Evolutionary conservation across 2,113 vertebrate species (phyloP).

Genomic region (Chamaetylas fuelleborni): DNA sequence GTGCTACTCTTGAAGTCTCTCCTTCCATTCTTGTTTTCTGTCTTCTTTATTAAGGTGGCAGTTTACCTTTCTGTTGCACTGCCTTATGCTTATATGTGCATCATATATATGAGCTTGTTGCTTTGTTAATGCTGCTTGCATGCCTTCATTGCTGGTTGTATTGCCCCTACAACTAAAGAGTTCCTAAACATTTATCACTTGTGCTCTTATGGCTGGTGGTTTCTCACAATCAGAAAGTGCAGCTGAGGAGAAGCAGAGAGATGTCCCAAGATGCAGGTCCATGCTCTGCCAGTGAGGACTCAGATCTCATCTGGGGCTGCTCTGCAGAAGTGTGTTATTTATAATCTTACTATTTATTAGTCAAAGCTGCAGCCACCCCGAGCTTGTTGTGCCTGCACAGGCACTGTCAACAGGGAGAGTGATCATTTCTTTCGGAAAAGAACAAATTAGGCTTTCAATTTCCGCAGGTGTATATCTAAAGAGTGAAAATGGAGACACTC

Average conservation of each 20-base stretch:
- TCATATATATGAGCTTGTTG: background rate
- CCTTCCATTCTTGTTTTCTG: background rate
- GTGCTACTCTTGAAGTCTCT: background rate
- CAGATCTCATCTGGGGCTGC: background rate
- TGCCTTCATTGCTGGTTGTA: background rate
- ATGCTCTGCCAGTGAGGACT: fast-evolving
- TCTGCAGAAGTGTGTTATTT: fast-evolving
- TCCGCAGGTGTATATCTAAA: background rate
- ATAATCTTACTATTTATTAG: background rate
- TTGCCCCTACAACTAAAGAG: background rate
- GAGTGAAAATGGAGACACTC: background rate
- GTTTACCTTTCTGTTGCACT: background rate
- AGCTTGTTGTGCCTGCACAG: background rate
- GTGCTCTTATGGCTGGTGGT: background rate
- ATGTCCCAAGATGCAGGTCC: background rate
- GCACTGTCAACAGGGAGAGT: background rate
- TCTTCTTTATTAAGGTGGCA: background rate
- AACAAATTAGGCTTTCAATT: background rate
- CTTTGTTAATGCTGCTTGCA: background rate
- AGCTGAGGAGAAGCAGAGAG: background rate
- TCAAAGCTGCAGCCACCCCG: background rate
- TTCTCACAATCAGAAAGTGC: background rate
- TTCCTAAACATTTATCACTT: background rate
- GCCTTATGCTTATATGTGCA: background rate
- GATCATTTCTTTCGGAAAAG: background rate